Evolutionary conservation across 2,797 vertebrate genomes (phyloP).

Genomic region (Iguana delicatissima): DNA sequence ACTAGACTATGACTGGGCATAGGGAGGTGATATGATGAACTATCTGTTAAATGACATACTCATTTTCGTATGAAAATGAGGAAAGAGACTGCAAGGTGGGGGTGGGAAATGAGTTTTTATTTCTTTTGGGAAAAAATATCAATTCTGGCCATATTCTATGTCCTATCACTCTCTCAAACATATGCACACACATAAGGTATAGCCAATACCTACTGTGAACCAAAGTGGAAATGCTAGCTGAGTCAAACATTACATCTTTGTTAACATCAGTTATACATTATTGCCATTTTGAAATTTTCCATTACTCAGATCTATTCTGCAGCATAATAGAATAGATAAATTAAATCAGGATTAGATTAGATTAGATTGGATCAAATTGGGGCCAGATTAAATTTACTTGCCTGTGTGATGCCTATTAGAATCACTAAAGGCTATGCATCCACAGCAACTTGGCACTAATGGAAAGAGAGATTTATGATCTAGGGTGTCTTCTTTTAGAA

Average conservation of each 20-base stretch:
- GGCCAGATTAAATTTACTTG: fast-evolving
- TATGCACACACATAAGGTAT: too few relatives aligned
- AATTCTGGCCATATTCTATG: neutral
- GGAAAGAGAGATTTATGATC: conserved; percentile 49
- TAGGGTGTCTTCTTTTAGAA: conserved; percentile 40
- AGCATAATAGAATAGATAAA: neutral
- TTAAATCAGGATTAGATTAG: conserved; percentile 16
- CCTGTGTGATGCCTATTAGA: neutral
- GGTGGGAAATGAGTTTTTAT: too few relatives aligned
- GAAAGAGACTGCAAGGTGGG: neutral
- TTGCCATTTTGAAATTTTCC: conserved; percentile 1
- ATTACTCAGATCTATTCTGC: neutral
- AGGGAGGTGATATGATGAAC: neutral
- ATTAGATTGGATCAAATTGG: neutral
- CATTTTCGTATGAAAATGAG: neutral
- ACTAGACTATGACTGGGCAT: neutral
- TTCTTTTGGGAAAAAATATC: neutral
- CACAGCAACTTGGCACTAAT: neutral
- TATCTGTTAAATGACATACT: neutral
- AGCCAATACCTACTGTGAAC: neutral
- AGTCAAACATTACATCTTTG: neutral
- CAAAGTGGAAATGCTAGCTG: neutral
- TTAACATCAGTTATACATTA: neutral
- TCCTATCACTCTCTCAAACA: too few relatives aligned
- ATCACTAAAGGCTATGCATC: neutral